These are phyloP conservation scores for Chaetura pelagica DNA, from an alignment of 2,113 vertebrate species.

Conservation along the genomic window DNA sequence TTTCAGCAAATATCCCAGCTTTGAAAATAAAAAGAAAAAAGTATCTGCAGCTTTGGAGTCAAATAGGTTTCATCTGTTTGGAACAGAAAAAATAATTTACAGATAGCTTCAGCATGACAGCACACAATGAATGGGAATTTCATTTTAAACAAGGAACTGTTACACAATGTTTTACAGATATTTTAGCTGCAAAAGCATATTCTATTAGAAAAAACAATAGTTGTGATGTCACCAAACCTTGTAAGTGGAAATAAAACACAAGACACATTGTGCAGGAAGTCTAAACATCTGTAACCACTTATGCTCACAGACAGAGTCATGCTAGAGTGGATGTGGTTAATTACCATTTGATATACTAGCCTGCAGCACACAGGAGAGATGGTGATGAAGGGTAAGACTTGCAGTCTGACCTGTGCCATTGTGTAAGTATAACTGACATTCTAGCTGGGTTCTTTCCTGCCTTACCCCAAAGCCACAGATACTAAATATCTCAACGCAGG, in stretches of 20 bases:
- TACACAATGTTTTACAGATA: neutral
- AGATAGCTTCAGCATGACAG: neutral
- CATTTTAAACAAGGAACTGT: neutral
- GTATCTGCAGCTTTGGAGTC: neutral
- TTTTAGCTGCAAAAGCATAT: neutral
- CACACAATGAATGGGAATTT: neutral
- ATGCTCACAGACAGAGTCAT: neutral
- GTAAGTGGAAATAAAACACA: conserved; percentile 17
- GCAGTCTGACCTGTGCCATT: neutral
- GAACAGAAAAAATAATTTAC: neutral
- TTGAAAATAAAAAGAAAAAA: neutral
- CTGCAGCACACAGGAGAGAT: neutral
- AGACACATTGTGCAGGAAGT: neutral
- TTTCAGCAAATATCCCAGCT: neutral
- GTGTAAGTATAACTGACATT: neutral
- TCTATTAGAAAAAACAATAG: neutral
- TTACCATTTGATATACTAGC: neutral
- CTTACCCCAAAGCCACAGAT: neutral
- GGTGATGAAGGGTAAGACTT: neutral
- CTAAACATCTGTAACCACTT: conserved; percentile 41
- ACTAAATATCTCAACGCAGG: neutral
- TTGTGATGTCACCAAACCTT: neutral
- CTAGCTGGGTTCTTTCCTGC: neutral
- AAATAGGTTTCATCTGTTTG: neutral
- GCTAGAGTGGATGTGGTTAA: conserved; percentile 15